Evolutionary conservation across 2,888 invertebrate genomes (phyloP).

Genomic region (Pheosia tremula): DNA sequence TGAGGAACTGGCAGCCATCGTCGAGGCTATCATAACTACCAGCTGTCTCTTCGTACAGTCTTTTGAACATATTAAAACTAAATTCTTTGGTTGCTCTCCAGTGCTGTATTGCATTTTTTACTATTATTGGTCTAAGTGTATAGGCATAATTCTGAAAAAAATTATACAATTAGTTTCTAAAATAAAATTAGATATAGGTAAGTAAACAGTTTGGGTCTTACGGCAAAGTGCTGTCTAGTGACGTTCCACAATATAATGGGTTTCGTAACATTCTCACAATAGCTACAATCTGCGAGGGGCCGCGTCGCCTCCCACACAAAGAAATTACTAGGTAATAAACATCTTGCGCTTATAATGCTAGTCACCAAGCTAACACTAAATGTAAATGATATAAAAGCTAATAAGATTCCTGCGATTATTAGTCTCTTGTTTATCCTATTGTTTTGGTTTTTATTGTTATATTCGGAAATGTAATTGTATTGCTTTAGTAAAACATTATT

Average conservation of each 20-base stretch:
- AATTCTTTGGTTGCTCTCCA: conserved; percentile 91
- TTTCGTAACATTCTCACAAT: conserved; percentile 88
- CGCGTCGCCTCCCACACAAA: conserved; percentile 94
- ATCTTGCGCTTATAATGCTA: conserved; percentile 85
- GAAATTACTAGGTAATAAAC: conserved; percentile 93
- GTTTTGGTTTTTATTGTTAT: conserved; percentile 39
- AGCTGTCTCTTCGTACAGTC: conserved; percentile 86
- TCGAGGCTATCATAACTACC: conserved; percentile 90
- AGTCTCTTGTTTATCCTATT: conserved; percentile 49
- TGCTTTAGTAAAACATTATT: conserved; percentile 48
- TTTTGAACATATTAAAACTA: conserved; percentile 87
- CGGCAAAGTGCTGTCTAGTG: conserved; percentile 87
- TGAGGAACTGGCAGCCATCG: conserved; percentile 94
- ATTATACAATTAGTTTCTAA: not conserved
- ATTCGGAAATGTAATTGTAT: conserved; percentile 57
- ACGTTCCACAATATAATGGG: conserved; percentile 88
- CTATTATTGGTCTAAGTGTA: conserved; percentile 90
- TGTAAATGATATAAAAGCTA: conserved; percentile 50
- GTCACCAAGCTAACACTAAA: conserved; percentile 53
- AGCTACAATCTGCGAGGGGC: conserved; percentile 92
- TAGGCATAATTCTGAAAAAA: conserved; percentile 87
- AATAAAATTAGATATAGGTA: not conserved
- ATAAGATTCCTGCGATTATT: conserved; percentile 41
- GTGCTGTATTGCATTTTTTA: conserved; percentile 89
- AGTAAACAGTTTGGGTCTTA: conserved; percentile 41